Percentiles rank a stretch among this genome's conserved stretches.
Evolutionary conservation across 1,140 invertebrate species (phyloP).

Genomic region (Achatina immaculata): DNA sequence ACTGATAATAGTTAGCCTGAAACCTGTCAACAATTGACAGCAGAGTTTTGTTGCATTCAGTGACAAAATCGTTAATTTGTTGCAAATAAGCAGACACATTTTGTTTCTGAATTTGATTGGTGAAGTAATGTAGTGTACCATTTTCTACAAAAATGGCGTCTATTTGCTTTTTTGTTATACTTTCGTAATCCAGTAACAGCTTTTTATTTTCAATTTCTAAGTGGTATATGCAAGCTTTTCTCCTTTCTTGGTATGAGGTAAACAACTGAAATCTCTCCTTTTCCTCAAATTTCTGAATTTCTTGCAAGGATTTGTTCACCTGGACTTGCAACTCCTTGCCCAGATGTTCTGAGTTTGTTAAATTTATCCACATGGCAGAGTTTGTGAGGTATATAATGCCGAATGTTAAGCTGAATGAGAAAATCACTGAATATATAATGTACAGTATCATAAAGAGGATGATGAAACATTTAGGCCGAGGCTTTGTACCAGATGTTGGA

Average conservation of each 20-base stretch:
- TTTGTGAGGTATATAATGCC: conserved; percentile 55
- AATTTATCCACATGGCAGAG: conserved; percentile 42
- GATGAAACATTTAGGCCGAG: conserved; percentile 44
- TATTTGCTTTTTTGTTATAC: conserved; percentile 43
- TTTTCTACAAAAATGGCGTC: conserved; percentile 46
- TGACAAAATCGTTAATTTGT: conserved; percentile 53
- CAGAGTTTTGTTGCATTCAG: conserved; percentile 54
- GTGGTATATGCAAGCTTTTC: conserved; percentile 56
- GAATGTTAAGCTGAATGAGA: conserved; percentile 59
- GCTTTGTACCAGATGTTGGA: conserved; percentile 2
- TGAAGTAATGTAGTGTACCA: conserved; percentile 43
- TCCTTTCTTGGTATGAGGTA: conserved; percentile 46
- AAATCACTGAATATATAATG: conserved; percentile 57
- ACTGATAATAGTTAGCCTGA: conserved; percentile 47
- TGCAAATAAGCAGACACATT: conserved; percentile 48
- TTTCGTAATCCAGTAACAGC: conserved; percentile 43
- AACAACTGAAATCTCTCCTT: conserved; percentile 49
- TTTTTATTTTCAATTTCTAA: conserved; percentile 46
- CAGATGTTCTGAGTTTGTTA: conserved; percentile 50
- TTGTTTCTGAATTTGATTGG: conserved; percentile 47
- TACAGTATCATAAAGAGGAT: conserved; percentile 52
- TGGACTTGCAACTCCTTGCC: conserved; percentile 46
- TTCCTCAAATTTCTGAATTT: conserved; percentile 52
- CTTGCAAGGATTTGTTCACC: conserved; percentile 42
- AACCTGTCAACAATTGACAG: conserved; percentile 50